Conservation (phyloP, 1,140 invertebrate genomes). For the Drosophila mojavensis region DNA sequence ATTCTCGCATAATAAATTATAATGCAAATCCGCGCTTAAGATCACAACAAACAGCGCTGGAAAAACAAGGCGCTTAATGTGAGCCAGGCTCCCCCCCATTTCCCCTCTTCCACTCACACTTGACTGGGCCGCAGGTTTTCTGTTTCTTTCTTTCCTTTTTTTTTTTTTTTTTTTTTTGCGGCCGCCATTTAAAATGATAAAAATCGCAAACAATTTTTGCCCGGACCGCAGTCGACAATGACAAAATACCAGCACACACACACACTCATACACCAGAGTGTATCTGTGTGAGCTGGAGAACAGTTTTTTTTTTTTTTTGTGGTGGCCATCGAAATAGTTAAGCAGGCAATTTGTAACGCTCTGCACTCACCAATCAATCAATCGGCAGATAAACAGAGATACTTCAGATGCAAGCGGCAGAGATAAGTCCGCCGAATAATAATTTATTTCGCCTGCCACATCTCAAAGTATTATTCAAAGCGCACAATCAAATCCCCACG, state of each 20-base stretch:
- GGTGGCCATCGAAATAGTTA: conserved; percentile 25
- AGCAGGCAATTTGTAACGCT: conserved; percentile 43
- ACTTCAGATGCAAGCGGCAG: conserved; percentile 6
- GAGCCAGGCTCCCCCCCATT: neutral
- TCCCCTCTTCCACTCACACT: conserved; percentile 18
- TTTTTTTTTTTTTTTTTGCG: conserved; percentile 36
- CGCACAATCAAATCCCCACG: conserved; percentile 7
- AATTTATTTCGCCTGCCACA: conserved; percentile 11
- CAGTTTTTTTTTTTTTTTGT: conserved; percentile 4
- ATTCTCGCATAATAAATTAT: conserved; percentile 73
- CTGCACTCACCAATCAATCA: conserved; percentile 38
- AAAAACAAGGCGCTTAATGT: conserved; percentile 60
- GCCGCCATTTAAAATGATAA: conserved; percentile 75
- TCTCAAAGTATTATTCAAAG: conserved; percentile 13
- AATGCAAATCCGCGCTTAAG: conserved; percentile 68
- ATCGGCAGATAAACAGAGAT: conserved; percentile 25
- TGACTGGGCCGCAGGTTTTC: conserved; percentile 43
- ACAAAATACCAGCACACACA: conserved; percentile 35
- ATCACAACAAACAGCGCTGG: conserved; percentile 61
- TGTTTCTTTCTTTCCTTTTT: neutral
- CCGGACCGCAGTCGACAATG: conserved; percentile 42
- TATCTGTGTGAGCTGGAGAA: neutral
- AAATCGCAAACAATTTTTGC: conserved; percentile 70
- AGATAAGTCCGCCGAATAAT: conserved; percentile 17
- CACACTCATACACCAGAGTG: neutral